Conservation (phyloP, 2,113 vertebrate species). For the Oceanodroma tethys region DNA sequence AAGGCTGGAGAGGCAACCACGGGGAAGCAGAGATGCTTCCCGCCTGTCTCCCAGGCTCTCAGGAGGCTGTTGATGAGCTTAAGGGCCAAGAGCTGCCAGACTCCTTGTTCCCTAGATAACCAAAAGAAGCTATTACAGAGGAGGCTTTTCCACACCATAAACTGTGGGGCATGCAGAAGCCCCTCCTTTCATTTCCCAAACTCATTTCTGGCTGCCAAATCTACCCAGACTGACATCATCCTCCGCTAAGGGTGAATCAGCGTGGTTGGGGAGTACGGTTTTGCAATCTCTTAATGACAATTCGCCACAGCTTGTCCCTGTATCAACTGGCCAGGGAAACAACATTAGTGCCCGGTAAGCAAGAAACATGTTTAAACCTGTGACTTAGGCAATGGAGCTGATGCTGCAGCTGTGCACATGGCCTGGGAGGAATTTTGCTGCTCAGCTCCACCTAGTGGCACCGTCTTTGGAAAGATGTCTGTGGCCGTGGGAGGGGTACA, state of each 20-base stretch:
- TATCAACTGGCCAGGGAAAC: slow-evolving; percentile 46
- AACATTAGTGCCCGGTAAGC: slow-evolving; percentile 43
- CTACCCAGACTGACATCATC: slow-evolving; percentile 23
- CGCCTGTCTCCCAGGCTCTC: neutral
- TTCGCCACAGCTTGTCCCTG: slow-evolving; percentile 23
- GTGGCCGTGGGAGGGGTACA: neutral
- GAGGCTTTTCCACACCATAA: neutral
- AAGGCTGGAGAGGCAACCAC: neutral
- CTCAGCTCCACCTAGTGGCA: slow-evolving; percentile 60
- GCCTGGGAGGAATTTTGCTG: neutral
- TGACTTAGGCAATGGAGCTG: neutral
- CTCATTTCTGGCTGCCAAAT: neutral
- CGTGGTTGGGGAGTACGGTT: neutral
- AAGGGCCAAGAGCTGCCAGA: neutral
- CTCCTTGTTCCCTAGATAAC: neutral
- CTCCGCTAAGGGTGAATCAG: slow-evolving; percentile 3
- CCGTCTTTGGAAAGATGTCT: neutral
- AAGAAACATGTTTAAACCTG: slow-evolving; percentile 31
- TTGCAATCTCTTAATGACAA: slow-evolving; percentile 45
- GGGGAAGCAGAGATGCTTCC: neutral
- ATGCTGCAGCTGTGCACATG: neutral
- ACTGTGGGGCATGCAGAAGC: neutral
- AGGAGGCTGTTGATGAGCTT: neutral
- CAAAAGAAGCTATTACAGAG: neutral
- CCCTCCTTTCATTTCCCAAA: neutral